Conservation (phyloP, 2,797 vertebrate species). For the Spatula clypeata region DNA sequence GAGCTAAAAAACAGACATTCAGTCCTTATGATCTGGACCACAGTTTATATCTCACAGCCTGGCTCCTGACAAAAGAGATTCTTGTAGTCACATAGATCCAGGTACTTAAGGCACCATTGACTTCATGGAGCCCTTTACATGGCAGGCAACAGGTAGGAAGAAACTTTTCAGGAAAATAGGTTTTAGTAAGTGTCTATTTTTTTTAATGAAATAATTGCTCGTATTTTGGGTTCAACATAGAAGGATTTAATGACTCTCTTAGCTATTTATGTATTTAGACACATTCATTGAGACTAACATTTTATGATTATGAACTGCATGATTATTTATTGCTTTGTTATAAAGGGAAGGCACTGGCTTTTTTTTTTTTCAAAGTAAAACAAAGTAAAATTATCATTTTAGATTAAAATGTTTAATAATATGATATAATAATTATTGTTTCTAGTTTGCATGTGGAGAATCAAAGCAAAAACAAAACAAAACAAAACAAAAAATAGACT, state of each 20-base stretch:
- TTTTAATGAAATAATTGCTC: not conserved
- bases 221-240: not conserved
- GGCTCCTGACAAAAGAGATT: not conserved
- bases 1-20: not conserved
- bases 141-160: not conserved
- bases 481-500: not conserved
- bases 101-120: rapidly evolving
- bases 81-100: not conserved
- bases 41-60: not conserved
- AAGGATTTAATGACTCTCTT: rapidly evolving
- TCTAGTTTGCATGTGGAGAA: not conserved
- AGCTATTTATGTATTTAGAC: not conserved
- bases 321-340: not conserved
- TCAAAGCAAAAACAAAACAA: not conserved
- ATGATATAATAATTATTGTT: not conserved
- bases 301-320: not conserved
- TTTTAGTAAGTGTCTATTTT: not conserved
- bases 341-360: not conserved
- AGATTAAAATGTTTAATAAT: not conserved
- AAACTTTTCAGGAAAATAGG: not conserved
- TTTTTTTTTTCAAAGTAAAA: not conserved
- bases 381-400: not conserved
- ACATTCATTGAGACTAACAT: not conserved
- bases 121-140: not conserved
- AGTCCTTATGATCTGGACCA: not conserved